Conservation (phyloP, 2,113 vertebrate species). For the Arvicanthis niloticus region DNA sequence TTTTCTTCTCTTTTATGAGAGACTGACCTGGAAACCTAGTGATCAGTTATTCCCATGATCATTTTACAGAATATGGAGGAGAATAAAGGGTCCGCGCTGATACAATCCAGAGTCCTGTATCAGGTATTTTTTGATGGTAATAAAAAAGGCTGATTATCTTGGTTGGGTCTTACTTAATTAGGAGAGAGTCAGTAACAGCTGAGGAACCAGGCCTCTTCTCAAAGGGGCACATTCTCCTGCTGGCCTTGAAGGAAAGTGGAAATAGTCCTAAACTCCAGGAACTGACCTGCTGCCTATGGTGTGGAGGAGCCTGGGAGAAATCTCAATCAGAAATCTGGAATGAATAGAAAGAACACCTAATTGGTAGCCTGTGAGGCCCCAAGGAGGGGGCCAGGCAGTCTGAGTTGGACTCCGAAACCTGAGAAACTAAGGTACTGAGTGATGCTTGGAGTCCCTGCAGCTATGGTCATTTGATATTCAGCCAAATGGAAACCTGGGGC, state of each 20-base stretch:
- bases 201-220: not conserved
- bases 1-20: not conserved
- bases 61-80: not conserved
- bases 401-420: not conserved
- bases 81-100: not conserved
- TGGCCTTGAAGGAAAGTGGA: not conserved
- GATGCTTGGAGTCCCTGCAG: not conserved
- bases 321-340: not conserved
- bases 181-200: not conserved
- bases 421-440: not conserved
- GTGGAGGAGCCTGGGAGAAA: not conserved
- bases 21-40: not conserved
- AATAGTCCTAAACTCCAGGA: not conserved
- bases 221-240: not conserved
- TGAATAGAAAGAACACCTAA: not conserved
- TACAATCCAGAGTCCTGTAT: not conserved
- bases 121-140: not conserved
- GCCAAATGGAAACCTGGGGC: not conserved
- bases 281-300: not conserved
- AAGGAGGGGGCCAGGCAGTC: not conserved
- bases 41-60: too few relatives aligned
- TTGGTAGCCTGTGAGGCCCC: rapidly evolving
- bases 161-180: not conserved
- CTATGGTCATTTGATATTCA: not conserved
- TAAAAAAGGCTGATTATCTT: not conserved